Percentiles rank a stretch among this genome's conserved stretches.
Evolutionary conservation across 2,888 invertebrate genomes (phyloP).

Genomic region (Clanis bilineata): DNA sequence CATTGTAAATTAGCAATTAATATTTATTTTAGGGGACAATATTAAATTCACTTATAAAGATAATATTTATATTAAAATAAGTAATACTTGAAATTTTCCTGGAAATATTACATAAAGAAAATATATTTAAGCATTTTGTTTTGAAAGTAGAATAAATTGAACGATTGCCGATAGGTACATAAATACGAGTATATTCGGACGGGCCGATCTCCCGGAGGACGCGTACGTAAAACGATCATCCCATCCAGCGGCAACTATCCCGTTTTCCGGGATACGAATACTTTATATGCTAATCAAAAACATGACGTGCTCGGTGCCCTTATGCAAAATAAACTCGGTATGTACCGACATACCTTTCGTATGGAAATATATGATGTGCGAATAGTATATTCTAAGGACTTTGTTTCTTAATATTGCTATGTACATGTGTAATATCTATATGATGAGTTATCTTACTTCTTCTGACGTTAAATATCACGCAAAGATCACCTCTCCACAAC

Average conservation of each 20-base stretch:
- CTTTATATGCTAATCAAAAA: conserved; percentile 14
- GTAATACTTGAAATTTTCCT: too few species aligned
- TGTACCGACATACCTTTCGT: not conserved
- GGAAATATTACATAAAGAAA: too few species aligned
- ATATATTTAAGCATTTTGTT: not conserved
- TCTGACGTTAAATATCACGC: too few species aligned
- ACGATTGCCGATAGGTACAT: not conserved
- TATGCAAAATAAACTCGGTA: not conserved
- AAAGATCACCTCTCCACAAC: too few species aligned
- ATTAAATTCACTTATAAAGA: too few species aligned
- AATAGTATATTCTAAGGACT: too few species aligned
- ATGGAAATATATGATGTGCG: not conserved
- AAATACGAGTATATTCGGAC: not conserved
- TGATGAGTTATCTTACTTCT: too few species aligned
- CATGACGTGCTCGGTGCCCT: not conserved
- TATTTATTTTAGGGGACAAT: too few species aligned
- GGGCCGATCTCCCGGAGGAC: not conserved
- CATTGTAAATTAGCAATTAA: too few species aligned
- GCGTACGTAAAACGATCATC: conserved; percentile 5
- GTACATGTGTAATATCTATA: too few species aligned
- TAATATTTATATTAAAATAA: too few species aligned
- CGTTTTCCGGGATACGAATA: conserved; percentile 11
- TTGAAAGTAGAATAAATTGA: not conserved
- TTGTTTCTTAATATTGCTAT: too few species aligned
- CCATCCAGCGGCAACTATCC: conserved; percentile 1